Evolutionary conservation across 1,140 invertebrate species (phyloP).

Genomic region (Lepidurus apus): DNA sequence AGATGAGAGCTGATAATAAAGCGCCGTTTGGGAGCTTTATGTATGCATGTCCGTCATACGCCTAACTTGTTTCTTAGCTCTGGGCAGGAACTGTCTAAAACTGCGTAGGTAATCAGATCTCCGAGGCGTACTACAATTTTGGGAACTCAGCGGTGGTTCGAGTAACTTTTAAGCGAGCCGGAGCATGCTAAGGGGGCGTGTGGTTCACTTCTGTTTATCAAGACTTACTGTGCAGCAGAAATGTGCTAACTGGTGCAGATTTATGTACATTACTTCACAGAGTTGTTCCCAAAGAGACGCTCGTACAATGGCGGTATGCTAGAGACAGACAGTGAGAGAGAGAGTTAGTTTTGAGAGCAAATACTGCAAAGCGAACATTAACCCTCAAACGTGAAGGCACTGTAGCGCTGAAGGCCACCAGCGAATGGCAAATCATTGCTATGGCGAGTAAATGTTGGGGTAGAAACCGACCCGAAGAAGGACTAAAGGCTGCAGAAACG

Average conservation of each 20-base stretch:
- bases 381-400: not conserved
- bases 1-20: too few species aligned
- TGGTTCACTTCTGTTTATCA: not conserved
- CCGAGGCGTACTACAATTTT: not conserved
- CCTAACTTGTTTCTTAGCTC: not conserved
- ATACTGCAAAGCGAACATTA: too few species aligned
- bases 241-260: conserved; percentile 21
- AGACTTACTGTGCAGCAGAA: not conserved
- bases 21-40: not conserved
- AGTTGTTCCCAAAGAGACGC: not conserved
- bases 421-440: not conserved
- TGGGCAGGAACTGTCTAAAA: not conserved
- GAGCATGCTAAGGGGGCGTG: not conserved
- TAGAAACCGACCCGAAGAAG: not conserved
- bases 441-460: not conserved
- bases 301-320: not conserved
- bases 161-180: not conserved
- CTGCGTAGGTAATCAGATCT: conserved; percentile 1
- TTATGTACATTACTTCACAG: not conserved
- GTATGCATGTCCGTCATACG: not conserved
- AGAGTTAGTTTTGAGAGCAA: too few species aligned
- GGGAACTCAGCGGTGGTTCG: not conserved
- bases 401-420: not conserved
- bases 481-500: not conserved
- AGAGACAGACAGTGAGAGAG: too few species aligned